Base-by-base conservation (phyloP, 2,888 invertebrate genomes). In the Venusia cambrica region DNA sequence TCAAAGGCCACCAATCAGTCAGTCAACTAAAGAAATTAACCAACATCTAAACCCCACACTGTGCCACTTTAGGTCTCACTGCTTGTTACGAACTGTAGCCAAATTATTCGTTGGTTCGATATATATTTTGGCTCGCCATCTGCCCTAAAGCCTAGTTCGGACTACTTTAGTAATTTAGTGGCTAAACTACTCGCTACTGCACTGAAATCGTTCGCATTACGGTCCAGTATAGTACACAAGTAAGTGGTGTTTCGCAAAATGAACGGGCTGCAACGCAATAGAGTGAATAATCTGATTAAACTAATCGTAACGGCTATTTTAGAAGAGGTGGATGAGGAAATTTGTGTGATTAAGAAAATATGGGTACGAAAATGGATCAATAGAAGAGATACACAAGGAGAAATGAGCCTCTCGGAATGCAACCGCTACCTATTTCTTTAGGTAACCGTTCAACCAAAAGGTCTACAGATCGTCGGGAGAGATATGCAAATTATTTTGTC, bases 11-110 rank as follows among this genome's bases (percentile, higher is more conserved):
- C 52, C 73, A 73, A 43, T 76, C 79, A 11, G 68, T 79, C 77
- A 70, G 78, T 73, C 74, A 89, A 46, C 51, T 80, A 42, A 84
- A 79, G 57, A 80, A 80, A 57, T 48, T 68, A 27, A 62, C 68
- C 9, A 63, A 65, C 20, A 57, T 70, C 49, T 64, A 75, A 73
- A 26, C 21, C 18, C 21, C 32, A 8, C 5, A 10, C 17, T 16
- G 8, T 8, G 7, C 20, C n/a, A 12, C 8, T 24, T 29, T 31
- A 17, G 37, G 22, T 27, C 15, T 32, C 18, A 5, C 16, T 12
- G 13, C 33, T 21, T 33, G 17, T 29, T 19, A 5, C 3, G 12
- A 28, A 18, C 10, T 12, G 11, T 12, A 26, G 29, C 13, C 4
- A 39, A 39, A 39, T 39, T 39, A 15, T 26, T 25, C 29, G 34